Evolutionary conservation across 2,113 vertebrate genomes (phyloP), one percentile per base, ranked within the genome.

Genomic region (Murina feae): DNA sequence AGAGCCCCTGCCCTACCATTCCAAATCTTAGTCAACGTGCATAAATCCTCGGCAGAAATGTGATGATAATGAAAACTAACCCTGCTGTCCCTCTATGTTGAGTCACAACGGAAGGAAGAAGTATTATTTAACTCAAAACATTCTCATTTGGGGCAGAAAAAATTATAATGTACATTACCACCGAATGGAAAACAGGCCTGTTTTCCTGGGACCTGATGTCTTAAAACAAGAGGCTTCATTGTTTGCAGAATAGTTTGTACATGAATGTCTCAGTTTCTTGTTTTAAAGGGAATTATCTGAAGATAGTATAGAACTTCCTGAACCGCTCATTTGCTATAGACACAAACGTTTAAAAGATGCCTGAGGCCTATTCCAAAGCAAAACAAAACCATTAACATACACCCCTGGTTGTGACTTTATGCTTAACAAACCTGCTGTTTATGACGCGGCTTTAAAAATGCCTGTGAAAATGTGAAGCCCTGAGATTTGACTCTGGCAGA

Each of bases 251-350:
- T 58, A 39, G 68, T 91, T 86, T 89, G 93, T 84, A 94, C 63
- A 42, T 65, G 90, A 76, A 81, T 28, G 16, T 84, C 32, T 92
- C 60, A 60, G 35, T 69, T 91, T 89, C 44, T 95, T 87, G 35
- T 93, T 93, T 86, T 86, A 83, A 88, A 66, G 69, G 80, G 92
- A 68, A 83, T 75, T 84, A 87, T 85, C 90, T 71, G 42, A 72
- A 17, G 30, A 30, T 90, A 82, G 86, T 85, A 88, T 39, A 72
- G 60, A 89, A 87, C 71, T 92, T 79, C 32, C 55, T 42, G 18
- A 85, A 65, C 51, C 83, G 69, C 20, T 55, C 28, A 80, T 68
- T 89, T 91, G 74, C 53, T 66, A 8, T 35, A 39, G 89, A 16
- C 80, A 94, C n/a, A 11, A 39, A 55, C 8, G 20, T 76, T 80